Conservation (phyloP, 2,888 invertebrate genomes). For the Calliopum simillimum region DNA sequence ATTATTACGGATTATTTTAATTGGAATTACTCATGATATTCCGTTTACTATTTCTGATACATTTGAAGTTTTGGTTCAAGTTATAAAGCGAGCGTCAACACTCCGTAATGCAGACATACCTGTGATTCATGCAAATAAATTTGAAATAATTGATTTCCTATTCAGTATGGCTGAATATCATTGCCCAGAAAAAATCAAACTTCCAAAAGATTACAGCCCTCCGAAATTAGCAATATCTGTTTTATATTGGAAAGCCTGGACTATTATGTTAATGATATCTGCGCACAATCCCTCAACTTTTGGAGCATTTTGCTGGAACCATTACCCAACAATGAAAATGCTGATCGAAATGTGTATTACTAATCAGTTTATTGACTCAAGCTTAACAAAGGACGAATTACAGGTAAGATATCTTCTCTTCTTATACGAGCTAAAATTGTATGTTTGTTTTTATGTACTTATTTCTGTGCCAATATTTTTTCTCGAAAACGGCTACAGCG, state of each 20-base stretch:
- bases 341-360: conserved; percentile 98
- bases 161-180: conserved; percentile 92
- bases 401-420: conserved; percentile 67
- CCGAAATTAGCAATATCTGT: conserved; percentile 92
- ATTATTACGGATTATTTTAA: conserved; percentile 82
- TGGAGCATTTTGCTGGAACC: conserved; percentile 88
- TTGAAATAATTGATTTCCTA: conserved; percentile 88
- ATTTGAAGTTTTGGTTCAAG: conserved; percentile 86
- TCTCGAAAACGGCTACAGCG: too few species aligned
- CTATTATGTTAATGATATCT: conserved; percentile 85
- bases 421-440: too few species aligned
- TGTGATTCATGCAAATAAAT: conserved; percentile 80
- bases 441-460: too few species aligned
- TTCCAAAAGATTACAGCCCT: conserved; percentile 84
- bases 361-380: conserved; percentile 73
- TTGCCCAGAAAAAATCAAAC: conserved; percentile 90
- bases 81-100: conserved; percentile 86
- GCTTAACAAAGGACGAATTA: conserved; percentile 74
- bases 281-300: conserved; percentile 93
- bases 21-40: conserved; percentile 81
- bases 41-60: conserved; percentile 85
- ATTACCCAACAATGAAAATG: conserved; percentile 89
- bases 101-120: conserved; percentile 79
- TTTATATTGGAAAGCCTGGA: conserved; percentile 96
- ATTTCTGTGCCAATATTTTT: too few species aligned